These are phyloP conservation scores for Lycaon pictus DNA, from an alignment of 2,113 vertebrate genomes.

Conservation along the genomic window DNA sequence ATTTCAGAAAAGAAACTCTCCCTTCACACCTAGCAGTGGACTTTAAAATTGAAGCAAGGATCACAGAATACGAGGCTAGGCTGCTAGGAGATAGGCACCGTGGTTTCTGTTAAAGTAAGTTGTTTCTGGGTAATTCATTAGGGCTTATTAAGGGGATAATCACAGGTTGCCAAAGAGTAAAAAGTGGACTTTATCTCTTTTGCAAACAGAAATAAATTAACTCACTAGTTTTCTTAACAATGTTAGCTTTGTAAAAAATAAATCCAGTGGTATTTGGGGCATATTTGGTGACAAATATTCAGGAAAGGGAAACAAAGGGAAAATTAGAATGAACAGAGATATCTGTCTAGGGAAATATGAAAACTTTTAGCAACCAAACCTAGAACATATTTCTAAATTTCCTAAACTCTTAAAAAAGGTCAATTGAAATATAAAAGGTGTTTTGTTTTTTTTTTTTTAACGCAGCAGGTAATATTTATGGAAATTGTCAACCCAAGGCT, in stretches of 20 bases:
- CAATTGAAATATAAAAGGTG: not conserved
- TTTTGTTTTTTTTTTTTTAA: not conserved
- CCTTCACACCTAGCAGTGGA: not conserved
- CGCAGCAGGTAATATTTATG: not conserved
- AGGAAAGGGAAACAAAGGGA: not conserved
- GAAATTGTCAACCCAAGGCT: not conserved
- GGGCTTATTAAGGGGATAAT: slow-evolving; percentile 29
- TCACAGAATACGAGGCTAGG: not conserved
- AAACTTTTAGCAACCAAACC: not conserved
- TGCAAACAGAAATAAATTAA: too few relatives aligned
- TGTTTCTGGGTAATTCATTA: slow-evolving; percentile 37
- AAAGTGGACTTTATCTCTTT: not conserved
- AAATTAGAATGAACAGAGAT: not conserved
- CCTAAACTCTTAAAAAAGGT: not conserved
- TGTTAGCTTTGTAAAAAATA: not conserved
- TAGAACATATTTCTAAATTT: not conserved
- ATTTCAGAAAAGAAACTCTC: slow-evolving; percentile 9
- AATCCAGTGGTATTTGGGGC: not conserved
- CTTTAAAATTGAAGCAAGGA: slow-evolving; percentile 4
- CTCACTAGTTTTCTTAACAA: slow-evolving; percentile 52
- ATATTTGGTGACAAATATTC: slow-evolving; percentile 49
- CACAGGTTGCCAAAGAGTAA: slow-evolving; percentile 11
- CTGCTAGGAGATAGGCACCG: not conserved
- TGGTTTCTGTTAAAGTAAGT: slow-evolving; percentile 39
- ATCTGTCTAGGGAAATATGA: not conserved